Percentiles rank a stretch among this genome's conserved stretches.
Conservation (phyloP, 2,113 vertebrate species). For the Pomatorhinus ruficollis region DNA sequence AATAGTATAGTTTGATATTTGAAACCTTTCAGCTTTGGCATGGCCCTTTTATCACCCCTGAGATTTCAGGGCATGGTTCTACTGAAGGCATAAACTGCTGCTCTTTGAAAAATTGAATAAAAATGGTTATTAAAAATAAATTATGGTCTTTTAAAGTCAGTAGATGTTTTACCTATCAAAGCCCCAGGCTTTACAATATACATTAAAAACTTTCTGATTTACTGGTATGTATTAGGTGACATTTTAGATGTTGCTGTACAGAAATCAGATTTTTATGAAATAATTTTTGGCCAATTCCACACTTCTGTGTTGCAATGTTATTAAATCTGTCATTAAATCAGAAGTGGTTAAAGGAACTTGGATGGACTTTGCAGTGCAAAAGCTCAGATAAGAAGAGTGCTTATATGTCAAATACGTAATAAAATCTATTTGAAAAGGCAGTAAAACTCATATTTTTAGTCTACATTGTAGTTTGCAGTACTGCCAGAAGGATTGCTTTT, state of each 20-base stretch:
- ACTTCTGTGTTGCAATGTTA: background rate
- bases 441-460: background rate
- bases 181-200: background rate
- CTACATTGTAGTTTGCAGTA: background rate
- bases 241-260: background rate
- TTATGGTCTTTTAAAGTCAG: background rate
- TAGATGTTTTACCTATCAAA: background rate
- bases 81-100: constrained; percentile 34
- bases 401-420: constrained; percentile 4
- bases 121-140: constrained; percentile 11
- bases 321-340: constrained; percentile 16
- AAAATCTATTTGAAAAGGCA: background rate
- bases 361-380: background rate
- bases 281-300: background rate
- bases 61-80: constrained; percentile 66
- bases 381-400: background rate
- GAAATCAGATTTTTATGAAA: constrained; percentile 5
- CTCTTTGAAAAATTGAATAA: constrained; percentile 13
- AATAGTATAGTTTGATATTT: constrained; percentile 79
- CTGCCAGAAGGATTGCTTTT: constrained; percentile 13
- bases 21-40: constrained; percentile 73
- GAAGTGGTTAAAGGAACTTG: constrained; percentile 46
- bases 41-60: constrained; percentile 70
- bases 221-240: background rate
- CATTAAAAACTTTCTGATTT: background rate